phyloP scores from a whole-genome alignment of 2,113 vertebrate genomes.

The Grantiella picta region DNA sequence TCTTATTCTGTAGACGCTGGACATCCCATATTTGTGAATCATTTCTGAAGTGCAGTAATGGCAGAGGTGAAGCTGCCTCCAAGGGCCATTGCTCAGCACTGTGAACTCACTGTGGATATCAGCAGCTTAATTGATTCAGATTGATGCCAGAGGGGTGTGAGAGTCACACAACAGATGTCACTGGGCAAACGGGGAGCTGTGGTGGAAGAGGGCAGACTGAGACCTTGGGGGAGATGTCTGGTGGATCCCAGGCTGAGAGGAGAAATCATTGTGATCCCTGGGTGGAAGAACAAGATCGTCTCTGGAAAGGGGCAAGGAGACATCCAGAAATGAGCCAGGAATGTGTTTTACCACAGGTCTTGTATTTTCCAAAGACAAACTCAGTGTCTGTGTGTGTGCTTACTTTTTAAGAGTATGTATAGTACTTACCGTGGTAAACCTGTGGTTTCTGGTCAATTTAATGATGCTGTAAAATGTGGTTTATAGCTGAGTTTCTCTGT shows the following conservation, averaged over 20 bases:
- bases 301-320: background rate
- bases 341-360: background rate
- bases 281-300: background rate
- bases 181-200: background rate
- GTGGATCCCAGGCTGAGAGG: background rate
- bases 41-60: background rate
- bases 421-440: background rate
- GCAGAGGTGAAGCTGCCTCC: background rate
- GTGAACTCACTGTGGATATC: background rate
- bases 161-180: background rate
- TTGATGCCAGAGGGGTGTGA: background rate
- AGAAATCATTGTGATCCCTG: rapidly evolving
- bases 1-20: background rate
- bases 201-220: background rate
- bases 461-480: background rate
- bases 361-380: background rate
- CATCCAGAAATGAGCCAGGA: background rate
- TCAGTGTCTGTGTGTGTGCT: background rate
- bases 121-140: background rate
- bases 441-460: background rate
- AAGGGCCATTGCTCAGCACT: background rate
- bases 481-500: background rate
- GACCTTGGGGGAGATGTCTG: background rate
- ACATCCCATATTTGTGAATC: background rate
- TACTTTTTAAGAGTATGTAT: background rate